phyloP scores from a whole-genome alignment of 2,888 invertebrate species.

The Hypsopygia costalis region DNA sequence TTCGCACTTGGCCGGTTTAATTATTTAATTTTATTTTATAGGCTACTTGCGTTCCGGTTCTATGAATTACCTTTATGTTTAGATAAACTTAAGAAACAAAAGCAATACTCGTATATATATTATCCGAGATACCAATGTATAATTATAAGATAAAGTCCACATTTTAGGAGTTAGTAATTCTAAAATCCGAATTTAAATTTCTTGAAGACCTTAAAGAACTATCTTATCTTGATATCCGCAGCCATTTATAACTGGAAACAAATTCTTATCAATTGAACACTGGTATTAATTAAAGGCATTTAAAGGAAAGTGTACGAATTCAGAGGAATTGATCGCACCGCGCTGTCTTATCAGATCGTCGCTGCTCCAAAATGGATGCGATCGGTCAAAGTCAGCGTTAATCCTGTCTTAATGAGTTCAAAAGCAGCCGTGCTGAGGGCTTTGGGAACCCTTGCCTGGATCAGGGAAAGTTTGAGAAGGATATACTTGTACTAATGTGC shows the following conservation, averaged over 20 bases:
- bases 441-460: slow-evolving; percentile 13
- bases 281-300: slow-evolving; percentile 34
- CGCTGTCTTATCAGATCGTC: slow-evolving; percentile 45
- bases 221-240: slow-evolving; percentile 1
- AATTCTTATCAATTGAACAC: slow-evolving; percentile 17
- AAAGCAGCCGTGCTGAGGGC: slow-evolving; percentile 60
- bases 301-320: slow-evolving; percentile 40
- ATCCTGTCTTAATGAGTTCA: slow-evolving; percentile 71
- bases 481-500: slow-evolving; percentile 9
- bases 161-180: too few species aligned
- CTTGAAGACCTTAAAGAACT: not conserved
- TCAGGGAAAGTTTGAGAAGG: slow-evolving; percentile 11
- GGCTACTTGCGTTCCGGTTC: too few species aligned
- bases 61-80: too few species aligned
- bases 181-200: too few species aligned
- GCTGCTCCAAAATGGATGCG: slow-evolving; percentile 42
- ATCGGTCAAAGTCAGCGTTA: slow-evolving; percentile 72
- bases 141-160: too few species aligned
- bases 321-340: slow-evolving; percentile 47
- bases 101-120: too few species aligned
- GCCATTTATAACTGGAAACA: slow-evolving; percentile 5
- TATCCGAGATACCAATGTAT: too few species aligned
- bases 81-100: too few species aligned
- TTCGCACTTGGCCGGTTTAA: too few species aligned
- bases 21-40: too few species aligned